Conservation (phyloP, 2,113 vertebrate genomes). For the Sapayoa aenigma region DNA sequence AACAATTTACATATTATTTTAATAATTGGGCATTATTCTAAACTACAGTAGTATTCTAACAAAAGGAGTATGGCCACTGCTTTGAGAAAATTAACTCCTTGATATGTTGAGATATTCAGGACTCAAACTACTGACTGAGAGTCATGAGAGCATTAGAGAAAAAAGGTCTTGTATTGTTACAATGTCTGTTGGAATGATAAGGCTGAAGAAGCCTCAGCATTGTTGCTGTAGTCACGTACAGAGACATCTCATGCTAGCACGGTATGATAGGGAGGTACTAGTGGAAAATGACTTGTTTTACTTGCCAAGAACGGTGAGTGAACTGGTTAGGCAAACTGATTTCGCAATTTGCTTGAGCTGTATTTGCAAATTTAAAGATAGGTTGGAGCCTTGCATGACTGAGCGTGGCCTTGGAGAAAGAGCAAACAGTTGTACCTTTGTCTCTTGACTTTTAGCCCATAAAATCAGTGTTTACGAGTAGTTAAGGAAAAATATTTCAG, state of each 20-base stretch:
- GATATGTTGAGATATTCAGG: background rate
- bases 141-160: rapidly evolving
- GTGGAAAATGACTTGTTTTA: background rate
- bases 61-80: background rate
- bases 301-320: background rate
- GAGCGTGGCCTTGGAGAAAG: background rate
- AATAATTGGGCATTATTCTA: background rate
- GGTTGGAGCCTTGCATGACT: background rate
- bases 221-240: background rate
- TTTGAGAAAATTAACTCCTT: background rate
- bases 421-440: background rate
- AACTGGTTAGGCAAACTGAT: background rate
- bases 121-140: background rate
- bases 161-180: background rate
- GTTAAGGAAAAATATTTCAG: background rate
- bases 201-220: background rate
- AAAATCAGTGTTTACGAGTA: background rate
- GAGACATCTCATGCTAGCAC: background rate
- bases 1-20: background rate
- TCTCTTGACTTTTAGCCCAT: background rate
- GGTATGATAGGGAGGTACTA: background rate
- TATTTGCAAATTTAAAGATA: background rate
- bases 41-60: background rate
- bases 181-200: background rate
- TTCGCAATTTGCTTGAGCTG: background rate